Evolutionary conservation across 1,140 invertebrate genomes (phyloP), one percentile per base, ranked within the genome.

Genomic region (Leptinotarsa texana): DNA sequence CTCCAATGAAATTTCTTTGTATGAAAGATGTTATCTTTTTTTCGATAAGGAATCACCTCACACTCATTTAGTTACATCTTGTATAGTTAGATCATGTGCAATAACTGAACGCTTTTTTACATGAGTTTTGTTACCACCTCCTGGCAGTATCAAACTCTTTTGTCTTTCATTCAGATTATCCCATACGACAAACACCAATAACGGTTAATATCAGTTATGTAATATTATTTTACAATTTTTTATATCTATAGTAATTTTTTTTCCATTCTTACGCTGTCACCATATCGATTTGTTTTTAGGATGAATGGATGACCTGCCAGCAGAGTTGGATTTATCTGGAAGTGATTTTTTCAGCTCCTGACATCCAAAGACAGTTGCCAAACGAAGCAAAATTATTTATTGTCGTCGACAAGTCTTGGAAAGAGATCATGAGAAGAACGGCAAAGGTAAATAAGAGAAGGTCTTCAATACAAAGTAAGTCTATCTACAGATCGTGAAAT

Each of bases 341-440:
- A 83, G 92, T 94, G 5, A 96, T 96, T 80, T 96, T 96, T 83
- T 91, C 91, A n/a, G 94, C 94, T 1, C 93, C 95, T 1, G 94
- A 96, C 80, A 96, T 96, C 77, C 94, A 96, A 81, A 87, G 94
- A 24, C 95, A 96, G 83, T 82, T 97, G 63, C 95, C 95, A 0
- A 89, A 91, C 63, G 95, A 96, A 84, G 91, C 94, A 0, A 93
- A 93, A 82, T 89, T 96, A 80, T 96, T 96, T 82, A 87, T 91
- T 24, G 87, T 91, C 75, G 95, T 96, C 1, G 95, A 96, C 82
- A 95, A 94, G 82, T 92, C 92, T 1, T 97, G 93, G 89, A 95
- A 96, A 83, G 93, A 94, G 74, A 92, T 94, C 24, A 95, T 96
- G 90, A 89, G 90, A 77, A 91, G 88, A 80, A 88, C 91, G 1